Base-by-base conservation (phyloP, 1,140 invertebrate genomes). In the Ganaspis sp. region DNA sequence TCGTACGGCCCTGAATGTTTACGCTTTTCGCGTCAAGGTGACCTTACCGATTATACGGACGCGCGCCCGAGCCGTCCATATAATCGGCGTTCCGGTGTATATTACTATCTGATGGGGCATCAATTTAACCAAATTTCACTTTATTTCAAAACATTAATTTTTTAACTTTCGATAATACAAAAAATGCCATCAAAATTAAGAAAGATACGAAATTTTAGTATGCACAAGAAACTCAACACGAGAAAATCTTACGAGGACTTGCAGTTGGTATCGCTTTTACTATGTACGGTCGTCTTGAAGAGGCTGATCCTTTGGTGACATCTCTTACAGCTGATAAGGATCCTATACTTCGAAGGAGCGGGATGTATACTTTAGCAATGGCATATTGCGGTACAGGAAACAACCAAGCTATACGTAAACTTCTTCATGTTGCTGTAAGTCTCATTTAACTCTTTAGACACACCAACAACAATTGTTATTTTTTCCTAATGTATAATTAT, bases 331-430 rank as follows among this genome's bases (percentile, higher is more conserved):
- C 94, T 74, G 96, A 97, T 85, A 97, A 97, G 88, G 97, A 98
- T 92, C 96, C 97, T 9, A 95, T 98, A 74, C 86, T 96, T 15
- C 93, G 97, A 73, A 94, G 98, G 77, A 98, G 97, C 74, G 99
- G 97, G 72, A 99, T 99, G 95, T 99, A 99, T 88, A 99, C 98
- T 0, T 93, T 99, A 19, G 98, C 98, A 0, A 99, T 99, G 95
- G 98, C 99, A 0, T 99, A 99, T 89, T 99, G 98, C 90, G 99
- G 99, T 38, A 99, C 97, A 19, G 98, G 98, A 69, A 98, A 98
- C 85, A 99, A 99, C 90, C 95, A 96, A 87, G 99, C 99, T 0
- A 99, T 99, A 82, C 93, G 98, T 11, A 96, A 96, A 81, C 92
- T 99, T 4, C 94, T 99, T 1, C 98, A 99, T 87, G 97, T 99